These are phyloP conservation scores for Helicoverpa assulta DNA, from an alignment of 2,888 invertebrate species.

Conservation along the genomic window DNA sequence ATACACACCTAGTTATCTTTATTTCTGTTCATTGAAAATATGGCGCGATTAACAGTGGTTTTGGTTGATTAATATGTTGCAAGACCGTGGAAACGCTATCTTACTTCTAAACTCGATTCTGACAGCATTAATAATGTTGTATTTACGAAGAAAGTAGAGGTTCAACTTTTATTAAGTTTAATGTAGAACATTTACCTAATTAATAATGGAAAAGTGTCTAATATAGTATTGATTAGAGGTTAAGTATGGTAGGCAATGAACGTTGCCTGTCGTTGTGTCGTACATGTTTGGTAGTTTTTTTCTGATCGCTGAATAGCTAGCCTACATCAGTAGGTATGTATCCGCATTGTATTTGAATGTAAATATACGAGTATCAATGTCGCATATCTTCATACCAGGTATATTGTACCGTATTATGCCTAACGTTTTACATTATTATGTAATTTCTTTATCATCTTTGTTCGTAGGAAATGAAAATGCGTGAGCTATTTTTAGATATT, in stretches of 20 bases:
- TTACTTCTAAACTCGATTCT: neutral
- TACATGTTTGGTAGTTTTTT: neutral
- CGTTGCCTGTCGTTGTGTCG: too few relatives aligned
- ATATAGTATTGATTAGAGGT: neutral
- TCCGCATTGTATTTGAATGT: neutral
- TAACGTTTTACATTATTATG: neutral
- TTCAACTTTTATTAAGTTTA: too few relatives aligned
- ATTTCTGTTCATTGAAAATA: neutral
- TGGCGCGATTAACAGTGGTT: neutral
- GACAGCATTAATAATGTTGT: too few relatives aligned
- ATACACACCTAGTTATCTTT: neutral
- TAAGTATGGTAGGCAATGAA: neutral
- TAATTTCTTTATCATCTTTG: constrained; percentile 1
- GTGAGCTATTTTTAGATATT: neutral
- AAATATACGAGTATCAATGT: neutral
- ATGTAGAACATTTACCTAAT: too few relatives aligned
- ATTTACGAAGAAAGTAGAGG: too few relatives aligned
- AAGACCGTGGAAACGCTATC: constrained; percentile 8
- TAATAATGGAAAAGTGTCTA: too few relatives aligned
- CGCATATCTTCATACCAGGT: neutral
- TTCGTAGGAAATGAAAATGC: neutral
- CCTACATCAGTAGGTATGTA: neutral
- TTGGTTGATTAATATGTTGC: constrained; percentile 30
- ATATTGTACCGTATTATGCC: neutral
- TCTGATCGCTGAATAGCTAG: neutral